These are phyloP conservation scores for Hormaphis cornu DNA, from an alignment of 1,140 invertebrate genomes.

Conservation along the genomic window DNA sequence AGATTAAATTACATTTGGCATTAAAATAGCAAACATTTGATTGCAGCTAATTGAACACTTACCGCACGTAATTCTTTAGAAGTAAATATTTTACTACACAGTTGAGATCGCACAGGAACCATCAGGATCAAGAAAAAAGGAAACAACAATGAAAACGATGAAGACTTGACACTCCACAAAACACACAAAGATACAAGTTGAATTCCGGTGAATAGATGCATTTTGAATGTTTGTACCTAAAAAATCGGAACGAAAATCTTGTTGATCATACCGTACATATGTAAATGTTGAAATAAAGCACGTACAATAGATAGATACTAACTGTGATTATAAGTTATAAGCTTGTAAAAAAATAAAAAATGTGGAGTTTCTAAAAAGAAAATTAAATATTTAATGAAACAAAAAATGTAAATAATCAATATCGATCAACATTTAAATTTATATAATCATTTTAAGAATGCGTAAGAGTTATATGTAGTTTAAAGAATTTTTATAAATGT, in stretches of 20 bases:
- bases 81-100: constrained; percentile 61
- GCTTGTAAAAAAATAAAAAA: too few relatives aligned
- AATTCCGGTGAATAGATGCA: constrained; percentile 82
- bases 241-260: constrained; percentile 38
- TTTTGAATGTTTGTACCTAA: constrained; percentile 77
- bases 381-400: too few relatives aligned
- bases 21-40: neutral
- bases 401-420: too few relatives aligned
- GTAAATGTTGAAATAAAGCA: neutral
- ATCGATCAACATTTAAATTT: too few relatives aligned
- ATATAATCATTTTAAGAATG: too few relatives aligned
- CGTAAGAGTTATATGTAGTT: too few relatives aligned
- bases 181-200: constrained; percentile 68
- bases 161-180: constrained; percentile 82
- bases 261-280: neutral
- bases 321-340: too few relatives aligned
- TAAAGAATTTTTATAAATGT: too few relatives aligned
- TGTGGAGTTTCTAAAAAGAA: too few relatives aligned
- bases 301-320: neutral
- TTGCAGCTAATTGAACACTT: constrained; percentile 42
- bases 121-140: constrained; percentile 87
- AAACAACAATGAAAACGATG: constrained; percentile 72
- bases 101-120: constrained; percentile 70
- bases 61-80: constrained; percentile 70
- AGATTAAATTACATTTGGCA: constrained; percentile 36